Evolutionary conservation across 2,113 vertebrate genomes (phyloP), one percentile per base, ranked within the genome.

Genomic region (Bufo bufo): DNA sequence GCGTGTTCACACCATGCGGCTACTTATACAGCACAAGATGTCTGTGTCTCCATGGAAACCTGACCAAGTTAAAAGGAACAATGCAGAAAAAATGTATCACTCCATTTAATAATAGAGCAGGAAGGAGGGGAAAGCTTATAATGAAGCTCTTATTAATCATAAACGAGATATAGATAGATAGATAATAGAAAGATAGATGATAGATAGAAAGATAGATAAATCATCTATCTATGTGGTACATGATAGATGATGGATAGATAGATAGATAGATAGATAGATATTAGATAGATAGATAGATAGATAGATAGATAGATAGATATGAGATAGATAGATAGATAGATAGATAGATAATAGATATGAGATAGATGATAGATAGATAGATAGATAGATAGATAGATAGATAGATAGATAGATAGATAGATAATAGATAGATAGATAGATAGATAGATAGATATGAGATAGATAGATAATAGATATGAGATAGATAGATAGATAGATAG

Each of bases 151-250:
- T 33, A 33, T 33, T 33, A 33, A 33, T 33, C 33, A 0, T 12
- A 13, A 65, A 9, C 10, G 63, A 65, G 8, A 65, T 19, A 65
- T 65, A n/a, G 19, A 65, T 20, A 65, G 63, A 52, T 52, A 52
- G 52, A 52, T 52, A 52, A 52, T 52, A 52, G 52, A 52, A 1
- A 52, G 52, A 52, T 52, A 52, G 52, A 52, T 52, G 52, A 65
- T n/a, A 65, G 63, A 65, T 65, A 65, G 63, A 65, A n/a, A 65
- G 63, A 65, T 65, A 65, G 63, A 65, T 65, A 65, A 20, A 65
- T 65, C 20, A 8, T 4, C 4, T 4, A 52, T 52, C 4, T 4
- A 52, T 52, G 8, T n/a, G 63, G n/a, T 65, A 65, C 19, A 65
- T 65, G n/a, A 71, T 71, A 71, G 66, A 6, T 12, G 6, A n/a